Evolutionary conservation across 2,888 invertebrate species (phyloP).

Genomic region (Eilema griseolum): DNA sequence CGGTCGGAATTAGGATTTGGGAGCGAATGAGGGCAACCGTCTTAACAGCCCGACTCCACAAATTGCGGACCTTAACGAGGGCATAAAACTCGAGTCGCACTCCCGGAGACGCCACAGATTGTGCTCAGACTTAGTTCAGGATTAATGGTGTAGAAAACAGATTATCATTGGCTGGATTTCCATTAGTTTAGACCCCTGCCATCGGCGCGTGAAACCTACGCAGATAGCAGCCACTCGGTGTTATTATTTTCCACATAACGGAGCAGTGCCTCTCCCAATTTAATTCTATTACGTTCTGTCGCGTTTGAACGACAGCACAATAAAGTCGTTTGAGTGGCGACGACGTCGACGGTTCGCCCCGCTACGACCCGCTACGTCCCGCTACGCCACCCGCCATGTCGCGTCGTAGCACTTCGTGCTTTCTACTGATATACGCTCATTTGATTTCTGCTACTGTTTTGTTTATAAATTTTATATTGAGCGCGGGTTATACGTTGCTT

Average conservation of each 20-base stretch:
- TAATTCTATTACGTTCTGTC: constrained; percentile 86
- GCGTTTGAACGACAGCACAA: constrained; percentile 84
- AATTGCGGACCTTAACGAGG: constrained; percentile 87
- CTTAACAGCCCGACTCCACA: constrained; percentile 86
- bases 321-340: constrained; percentile 79
- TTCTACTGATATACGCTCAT: constrained; percentile 65
- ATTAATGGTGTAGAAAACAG: constrained; percentile 88
- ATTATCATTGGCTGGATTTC: constrained; percentile 87
- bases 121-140: constrained; percentile 86
- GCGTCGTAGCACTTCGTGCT: constrained; percentile 52
- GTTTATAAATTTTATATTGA: constrained; percentile 54
- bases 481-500: constrained; percentile 41
- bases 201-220: constrained; percentile 84
- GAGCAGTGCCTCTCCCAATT: constrained; percentile 83
- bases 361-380: constrained; percentile 31
- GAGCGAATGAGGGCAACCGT: constrained; percentile 77
- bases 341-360: constrained; percentile 56
- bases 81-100: constrained; percentile 85
- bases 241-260: constrained; percentile 87
- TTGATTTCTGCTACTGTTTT: constrained; percentile 63
- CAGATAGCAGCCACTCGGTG: constrained; percentile 80
- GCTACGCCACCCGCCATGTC: constrained; percentile 28
- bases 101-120: constrained; percentile 84
- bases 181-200: constrained; percentile 85
- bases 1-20: constrained; percentile 83